Evolutionary conservation across 2,113 vertebrate species (phyloP).

Genomic region (Gallinago jamesoni): DNA sequence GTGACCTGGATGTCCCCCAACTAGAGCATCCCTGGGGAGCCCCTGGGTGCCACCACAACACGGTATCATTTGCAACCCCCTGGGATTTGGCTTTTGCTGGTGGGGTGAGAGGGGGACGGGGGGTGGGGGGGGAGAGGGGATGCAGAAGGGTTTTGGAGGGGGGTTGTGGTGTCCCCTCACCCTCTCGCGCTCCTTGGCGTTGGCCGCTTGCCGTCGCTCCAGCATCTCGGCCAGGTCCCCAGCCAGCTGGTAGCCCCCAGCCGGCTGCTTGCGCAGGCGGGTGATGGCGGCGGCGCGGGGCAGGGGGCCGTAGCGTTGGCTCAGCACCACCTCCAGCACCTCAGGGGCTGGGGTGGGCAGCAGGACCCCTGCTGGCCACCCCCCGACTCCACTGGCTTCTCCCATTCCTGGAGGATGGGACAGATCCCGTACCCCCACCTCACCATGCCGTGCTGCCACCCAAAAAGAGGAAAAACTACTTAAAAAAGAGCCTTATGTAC

Average conservation of each 20-base stretch:
- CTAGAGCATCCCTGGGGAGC: too few relatives aligned
- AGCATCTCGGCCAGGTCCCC: not conserved
- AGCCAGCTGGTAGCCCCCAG: not conserved
- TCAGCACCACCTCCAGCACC: not conserved
- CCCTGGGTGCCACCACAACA: too few relatives aligned
- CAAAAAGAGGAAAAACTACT: fast-evolving
- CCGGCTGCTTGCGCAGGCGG: not conserved
- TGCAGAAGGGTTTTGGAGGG: too few relatives aligned
- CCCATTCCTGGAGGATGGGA: not conserved
- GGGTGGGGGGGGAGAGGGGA: too few relatives aligned
- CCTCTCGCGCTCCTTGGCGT: slow-evolving; percentile 33
- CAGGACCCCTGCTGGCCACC: fast-evolving
- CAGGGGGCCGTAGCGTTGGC: not conserved
- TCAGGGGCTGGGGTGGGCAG: not conserved
- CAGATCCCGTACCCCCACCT: fast-evolving
- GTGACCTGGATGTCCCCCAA: too few relatives aligned
- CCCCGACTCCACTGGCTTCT: fast-evolving
- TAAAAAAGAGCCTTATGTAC: not conserved
- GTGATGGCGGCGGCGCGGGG: not conserved
- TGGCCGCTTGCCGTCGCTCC: not conserved
- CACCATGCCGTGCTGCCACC: fast-evolving
- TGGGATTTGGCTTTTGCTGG: too few relatives aligned
- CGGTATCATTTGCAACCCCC: too few relatives aligned
- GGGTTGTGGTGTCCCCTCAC: not conserved
- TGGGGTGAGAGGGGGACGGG: too few relatives aligned